These are phyloP conservation scores for Campylomormyrus tamandua DNA, from an alignment of 2,113 vertebrate species.

Conservation along the genomic window DNA sequence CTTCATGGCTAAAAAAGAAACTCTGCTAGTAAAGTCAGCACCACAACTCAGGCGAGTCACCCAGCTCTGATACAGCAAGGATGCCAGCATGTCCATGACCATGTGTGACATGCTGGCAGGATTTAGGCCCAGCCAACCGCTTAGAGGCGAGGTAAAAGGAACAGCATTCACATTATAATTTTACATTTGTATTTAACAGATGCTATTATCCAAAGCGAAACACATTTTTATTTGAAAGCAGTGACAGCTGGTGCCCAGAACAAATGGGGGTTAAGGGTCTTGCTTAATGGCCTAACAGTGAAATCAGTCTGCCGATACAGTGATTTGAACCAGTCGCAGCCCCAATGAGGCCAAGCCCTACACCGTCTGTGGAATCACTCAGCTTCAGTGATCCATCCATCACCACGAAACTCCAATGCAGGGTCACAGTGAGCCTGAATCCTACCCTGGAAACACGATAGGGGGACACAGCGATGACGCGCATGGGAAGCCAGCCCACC, in stretches of 20 bases:
- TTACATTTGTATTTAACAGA: neutral
- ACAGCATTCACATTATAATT: neutral
- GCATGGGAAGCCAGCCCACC: neutral
- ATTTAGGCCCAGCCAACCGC: neutral
- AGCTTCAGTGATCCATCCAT: neutral
- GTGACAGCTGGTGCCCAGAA: neutral
- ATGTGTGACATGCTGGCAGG: neutral
- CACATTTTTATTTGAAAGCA: neutral
- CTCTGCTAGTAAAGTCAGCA: neutral
- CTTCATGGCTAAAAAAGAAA: neutral
- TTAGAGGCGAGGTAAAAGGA: neutral
- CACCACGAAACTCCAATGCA: neutral
- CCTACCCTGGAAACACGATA: neutral
- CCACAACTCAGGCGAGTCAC: neutral
- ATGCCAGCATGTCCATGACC: neutral
- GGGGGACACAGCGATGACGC: neutral
- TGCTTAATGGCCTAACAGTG: neutral
- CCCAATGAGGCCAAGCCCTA: neutral
- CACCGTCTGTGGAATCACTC: neutral
- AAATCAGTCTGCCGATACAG: neutral
- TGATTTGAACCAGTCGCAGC: neutral
- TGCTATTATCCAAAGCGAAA: neutral
- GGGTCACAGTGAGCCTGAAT: neutral
- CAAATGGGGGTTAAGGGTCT: neutral
- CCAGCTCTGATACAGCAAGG: neutral